Base-by-base conservation (phyloP, 53 echinoderm and acorn worm species). In the Temnopleurus reevesii region DNA sequence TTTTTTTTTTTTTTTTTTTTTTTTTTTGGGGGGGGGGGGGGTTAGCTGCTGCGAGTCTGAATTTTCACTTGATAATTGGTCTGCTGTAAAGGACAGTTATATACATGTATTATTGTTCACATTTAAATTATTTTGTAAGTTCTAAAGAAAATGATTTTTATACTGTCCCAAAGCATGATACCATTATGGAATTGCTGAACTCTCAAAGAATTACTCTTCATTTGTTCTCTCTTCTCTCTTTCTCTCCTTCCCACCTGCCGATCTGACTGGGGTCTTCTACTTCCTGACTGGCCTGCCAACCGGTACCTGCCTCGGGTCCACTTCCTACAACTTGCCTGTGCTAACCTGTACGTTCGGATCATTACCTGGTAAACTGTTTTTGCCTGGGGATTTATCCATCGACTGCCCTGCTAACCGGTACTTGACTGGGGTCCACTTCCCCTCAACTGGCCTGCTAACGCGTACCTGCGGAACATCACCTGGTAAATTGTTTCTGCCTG, bases 171-270 rank as follows among this genome's bases (percentile, higher is more conserved):
- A 26, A 15, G 3, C 27, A 51, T 80, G 49, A 13, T 80, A 53
- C 9, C 53, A 12, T 17, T 53, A n/a, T n/a, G n/a, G 38, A 76
- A 31, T 31, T 64, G 45, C 25, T 46, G 71, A 71, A 71, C 71
- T 71, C 71, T 71, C 71, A 89, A 89, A 79, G 76, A 76, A 76
- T 71, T 89, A 89, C 76, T 55, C 53, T 51, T 33, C 36, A 76
- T 54, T 89, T 71, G 76, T 76, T 89, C 76, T 76, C 76, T 53
- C 71, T 71, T 71, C 41, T 71, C 71, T 30, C 49, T 49, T 49
- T 59, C 77, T 64, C 65, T 47, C 80, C 28, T 23, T 29, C 18
- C 10, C 80, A 80, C 51, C 80, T 71, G 71, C 38, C 41, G 71
- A 38, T 71, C 71, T 63, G 21, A 18, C 71, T 36, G 71, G 41